phyloP scores from a whole-genome alignment of 2,888 invertebrate species.

The Neoascia interrupta region DNA sequence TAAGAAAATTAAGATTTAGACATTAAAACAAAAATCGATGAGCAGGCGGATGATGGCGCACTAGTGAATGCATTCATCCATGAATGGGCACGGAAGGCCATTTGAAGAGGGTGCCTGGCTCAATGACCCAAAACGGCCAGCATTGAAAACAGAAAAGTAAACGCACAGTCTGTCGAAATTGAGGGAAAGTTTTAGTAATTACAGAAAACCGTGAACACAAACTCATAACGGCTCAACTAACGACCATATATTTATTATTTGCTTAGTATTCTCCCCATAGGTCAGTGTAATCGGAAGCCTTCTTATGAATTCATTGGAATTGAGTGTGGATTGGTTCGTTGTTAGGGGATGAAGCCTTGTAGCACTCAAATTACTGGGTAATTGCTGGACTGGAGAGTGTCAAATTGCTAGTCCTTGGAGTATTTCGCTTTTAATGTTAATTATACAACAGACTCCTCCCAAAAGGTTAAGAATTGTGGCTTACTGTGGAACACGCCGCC shows the following conservation, averaged over 20 bases:
- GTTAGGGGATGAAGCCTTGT: too few relatives aligned
- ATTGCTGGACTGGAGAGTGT: conserved; percentile 8
- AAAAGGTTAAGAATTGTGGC: neutral
- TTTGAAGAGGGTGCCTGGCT: neutral
- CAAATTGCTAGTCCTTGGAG: conserved; percentile 2
- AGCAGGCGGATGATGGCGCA: neutral
- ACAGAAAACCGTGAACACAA: neutral
- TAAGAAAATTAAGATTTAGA: conserved; percentile 34
- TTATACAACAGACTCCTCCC: neutral
- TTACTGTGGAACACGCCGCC: neutral
- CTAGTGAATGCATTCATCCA: conserved; percentile 22
- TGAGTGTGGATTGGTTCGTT: neutral
- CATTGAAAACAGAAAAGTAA: neutral
- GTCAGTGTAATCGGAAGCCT: conserved; percentile 9
- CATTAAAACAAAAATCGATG: conserved; percentile 35
- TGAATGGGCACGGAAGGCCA: too few relatives aligned
- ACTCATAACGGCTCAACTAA: too few relatives aligned
- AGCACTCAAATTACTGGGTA: neutral
- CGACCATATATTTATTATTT: conserved; percentile 6
- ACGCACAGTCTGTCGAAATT: too few relatives aligned
- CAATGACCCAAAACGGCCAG: conserved; percentile 19
- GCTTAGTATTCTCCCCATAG: neutral
- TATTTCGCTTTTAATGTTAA: conserved; percentile 10
- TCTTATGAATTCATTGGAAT: conserved; percentile 7
- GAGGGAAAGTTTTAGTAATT: conserved; percentile 4